Base-by-base conservation (phyloP, 2,888 invertebrate species). In the Drosophila buzzatii region DNA sequence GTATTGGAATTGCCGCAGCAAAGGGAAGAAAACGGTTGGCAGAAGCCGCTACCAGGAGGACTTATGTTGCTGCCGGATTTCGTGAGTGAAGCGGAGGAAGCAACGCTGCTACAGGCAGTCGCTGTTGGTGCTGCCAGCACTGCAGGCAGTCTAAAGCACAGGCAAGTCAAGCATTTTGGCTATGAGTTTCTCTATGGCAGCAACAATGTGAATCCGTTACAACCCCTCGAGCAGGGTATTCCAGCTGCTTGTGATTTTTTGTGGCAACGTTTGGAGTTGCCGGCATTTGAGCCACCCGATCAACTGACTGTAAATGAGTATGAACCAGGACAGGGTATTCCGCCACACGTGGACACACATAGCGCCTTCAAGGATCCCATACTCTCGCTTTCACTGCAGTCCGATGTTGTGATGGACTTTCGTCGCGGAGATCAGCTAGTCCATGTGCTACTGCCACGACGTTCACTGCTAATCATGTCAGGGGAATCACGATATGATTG, bases 291-390 rank as follows among this genome's bases (percentile, higher is more conserved):
- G 49, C 72, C 91, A 33, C 97, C 97, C 5, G 96, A 98, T 93
- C 98, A 98, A 90, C 90, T 98, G 53, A 98, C 98, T 1, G 95
- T 98, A 0, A 98, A 98, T 92, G 95, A 95, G 85, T 98, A 98
- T 92, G 92, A 94, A 68, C 96, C 97, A 52, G 98, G 98, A 16
- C 97, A 98, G 94, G 97, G 97, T 94, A 99, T 99, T 91, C 99
- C 99, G 39, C 95, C 96, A 0, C 99, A 99, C 93, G 96, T 98
- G 23, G 99, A 99, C 92, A 98, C 98, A 0, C 98, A 99, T 91
- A 98, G 98, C 92, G 97, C 98, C 0, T 99, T 99, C 93, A 96
- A 97, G 78, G 96, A 96, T 89, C 96, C 96, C 3, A 97, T 99
- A 73, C 91, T 99, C 33, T 98, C 98, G 0, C 92, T 99, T 0